Percentiles rank a stretch among this genome's conserved stretches.
phyloP scores from a whole-genome alignment of 2,113 vertebrate species.

The Mesembrinibis cayennensis region DNA sequence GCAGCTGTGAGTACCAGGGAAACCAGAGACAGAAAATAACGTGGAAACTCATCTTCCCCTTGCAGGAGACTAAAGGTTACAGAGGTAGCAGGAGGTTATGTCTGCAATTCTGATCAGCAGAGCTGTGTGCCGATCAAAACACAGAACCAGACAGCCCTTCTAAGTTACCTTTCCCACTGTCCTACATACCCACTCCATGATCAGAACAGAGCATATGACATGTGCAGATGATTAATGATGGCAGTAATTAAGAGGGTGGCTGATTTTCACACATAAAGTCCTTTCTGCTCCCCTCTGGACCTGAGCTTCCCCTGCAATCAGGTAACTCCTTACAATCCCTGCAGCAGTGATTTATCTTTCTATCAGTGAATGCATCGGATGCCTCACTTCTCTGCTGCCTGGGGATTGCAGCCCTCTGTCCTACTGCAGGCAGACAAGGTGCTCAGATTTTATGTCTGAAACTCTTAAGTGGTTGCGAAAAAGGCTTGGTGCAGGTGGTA shows the following conservation, averaged over 20 bases:
- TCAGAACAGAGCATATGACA: background rate
- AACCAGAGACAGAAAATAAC: background rate
- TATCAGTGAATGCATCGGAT: background rate
- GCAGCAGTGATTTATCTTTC: conserved; percentile 30
- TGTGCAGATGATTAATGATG: background rate
- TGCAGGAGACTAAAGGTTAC: background rate
- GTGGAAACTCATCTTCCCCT: background rate
- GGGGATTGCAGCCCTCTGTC: background rate
- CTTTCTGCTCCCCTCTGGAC: background rate
- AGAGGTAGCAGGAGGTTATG: background rate
- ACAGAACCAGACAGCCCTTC: background rate
- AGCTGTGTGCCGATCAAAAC: background rate
- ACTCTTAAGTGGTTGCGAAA: background rate
- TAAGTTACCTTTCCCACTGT: background rate
- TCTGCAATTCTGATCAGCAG: background rate
- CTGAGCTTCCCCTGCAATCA: background rate
- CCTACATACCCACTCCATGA: background rate
- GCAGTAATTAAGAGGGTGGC: conserved; percentile 3
- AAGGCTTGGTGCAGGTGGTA: background rate
- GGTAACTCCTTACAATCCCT: background rate
- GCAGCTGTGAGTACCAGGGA: background rate
- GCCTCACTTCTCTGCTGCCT: background rate
- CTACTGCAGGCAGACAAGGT: background rate
- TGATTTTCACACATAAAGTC: background rate
- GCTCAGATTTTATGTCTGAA: background rate